These are phyloP conservation scores for Agrochola macilenta DNA, from an alignment of 2,888 invertebrate species.

Conservation along the genomic window DNA sequence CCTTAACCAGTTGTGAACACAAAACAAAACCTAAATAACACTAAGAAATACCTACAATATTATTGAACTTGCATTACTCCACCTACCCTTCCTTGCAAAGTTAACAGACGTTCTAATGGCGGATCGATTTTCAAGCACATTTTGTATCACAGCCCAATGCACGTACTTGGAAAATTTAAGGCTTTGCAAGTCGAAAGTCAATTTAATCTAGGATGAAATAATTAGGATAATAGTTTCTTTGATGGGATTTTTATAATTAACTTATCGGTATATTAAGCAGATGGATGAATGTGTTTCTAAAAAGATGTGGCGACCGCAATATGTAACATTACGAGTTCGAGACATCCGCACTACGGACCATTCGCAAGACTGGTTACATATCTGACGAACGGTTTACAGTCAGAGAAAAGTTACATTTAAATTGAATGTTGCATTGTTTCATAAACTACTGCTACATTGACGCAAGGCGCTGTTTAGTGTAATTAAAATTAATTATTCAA, in stretches of 20 bases:
- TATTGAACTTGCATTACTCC: constrained; percentile 69
- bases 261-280: constrained; percentile 52
- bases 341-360: constrained; percentile 27
- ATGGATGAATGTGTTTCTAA: constrained; percentile 50
- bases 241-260: constrained; percentile 55
- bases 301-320: constrained; percentile 5
- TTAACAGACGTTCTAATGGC: constrained; percentile 64
- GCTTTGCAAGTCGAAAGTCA: constrained; percentile 57
- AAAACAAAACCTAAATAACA: constrained; percentile 84
- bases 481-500: constrained; percentile 55
- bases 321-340: neutral
- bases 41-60: constrained; percentile 80
- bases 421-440: constrained; percentile 31
- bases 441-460: constrained; percentile 55
- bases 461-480: constrained; percentile 37
- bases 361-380: constrained; percentile 18
- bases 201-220: constrained; percentile 54
- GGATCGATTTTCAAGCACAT: constrained; percentile 67
- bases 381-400: constrained; percentile 39
- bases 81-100: constrained; percentile 59
- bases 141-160: constrained; percentile 72
- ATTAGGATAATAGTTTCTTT: constrained; percentile 56
- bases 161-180: constrained; percentile 61
- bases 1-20: constrained; percentile 83
- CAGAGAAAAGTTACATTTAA: constrained; percentile 53